Evolutionary conservation across 2,797 vertebrate species (phyloP).

Genomic region (Microctenopoma steveboyesi): DNA sequence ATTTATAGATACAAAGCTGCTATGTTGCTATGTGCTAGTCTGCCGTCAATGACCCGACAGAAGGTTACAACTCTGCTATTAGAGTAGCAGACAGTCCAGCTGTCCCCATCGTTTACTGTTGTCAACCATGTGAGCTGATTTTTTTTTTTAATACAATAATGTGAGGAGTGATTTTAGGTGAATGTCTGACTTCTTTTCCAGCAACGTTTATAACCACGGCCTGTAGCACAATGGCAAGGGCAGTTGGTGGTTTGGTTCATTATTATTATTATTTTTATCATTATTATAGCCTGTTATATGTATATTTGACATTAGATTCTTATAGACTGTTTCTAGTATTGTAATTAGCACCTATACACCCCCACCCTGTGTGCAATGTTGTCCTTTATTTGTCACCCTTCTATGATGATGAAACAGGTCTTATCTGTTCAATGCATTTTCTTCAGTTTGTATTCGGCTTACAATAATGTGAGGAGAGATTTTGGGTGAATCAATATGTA

Average conservation of each 20-base stretch:
- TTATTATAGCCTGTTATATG: neutral
- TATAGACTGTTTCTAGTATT: neutral
- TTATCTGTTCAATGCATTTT: slow-evolving; percentile 62
- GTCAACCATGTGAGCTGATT: slow-evolving; percentile 30
- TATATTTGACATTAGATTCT: neutral
- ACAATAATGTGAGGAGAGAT: too few species aligned
- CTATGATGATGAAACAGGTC: slow-evolving; percentile 22
- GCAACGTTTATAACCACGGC: neutral
- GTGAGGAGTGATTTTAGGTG: neutral
- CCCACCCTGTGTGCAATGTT: slow-evolving; percentile 22
- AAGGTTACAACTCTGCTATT: slow-evolving; percentile 61
- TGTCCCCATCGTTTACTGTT: slow-evolving; percentile 8
- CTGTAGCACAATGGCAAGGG: too few species aligned
- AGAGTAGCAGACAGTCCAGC: slow-evolving; percentile 39
- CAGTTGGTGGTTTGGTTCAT: too few species aligned
- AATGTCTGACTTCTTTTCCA: neutral
- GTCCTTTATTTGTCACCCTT: neutral
- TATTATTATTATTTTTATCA: too few species aligned
- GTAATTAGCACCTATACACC: slow-evolving; percentile 33
- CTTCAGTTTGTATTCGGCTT: slow-evolving; percentile 51
- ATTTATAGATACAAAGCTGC: slow-evolving; percentile 48
- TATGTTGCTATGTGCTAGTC: slow-evolving; percentile 50
- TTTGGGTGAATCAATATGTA: too few species aligned
- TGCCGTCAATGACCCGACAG: slow-evolving; percentile 39
- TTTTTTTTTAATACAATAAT: slow-evolving; percentile 2